Evolutionary conservation across 2,113 vertebrate species (phyloP), one percentile per base, ranked within the genome.

Genomic region (Glareola pratincola): DNA sequence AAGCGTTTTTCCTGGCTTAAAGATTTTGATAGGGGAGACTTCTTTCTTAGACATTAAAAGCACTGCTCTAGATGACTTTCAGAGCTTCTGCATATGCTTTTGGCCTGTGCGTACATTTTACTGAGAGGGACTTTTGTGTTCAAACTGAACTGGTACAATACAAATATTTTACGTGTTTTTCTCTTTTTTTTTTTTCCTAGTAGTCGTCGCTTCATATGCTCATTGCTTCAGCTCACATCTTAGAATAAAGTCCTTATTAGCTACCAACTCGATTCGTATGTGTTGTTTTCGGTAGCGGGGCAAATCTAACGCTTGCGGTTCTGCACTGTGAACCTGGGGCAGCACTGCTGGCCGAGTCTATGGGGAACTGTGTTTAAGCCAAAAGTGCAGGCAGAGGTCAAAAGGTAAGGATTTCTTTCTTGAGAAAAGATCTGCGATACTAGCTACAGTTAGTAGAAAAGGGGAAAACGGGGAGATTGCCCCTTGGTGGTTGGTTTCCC

Each of bases 201-300:
- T 88, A 78, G 34, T 87, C 4, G 16, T 92, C 96, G 91, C 92
- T 96, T 96, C 85, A 68, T 75, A 87, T 81, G 95, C 91, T 95
- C 79, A 84, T 68, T 83, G 91, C 92, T 96, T 97, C 93, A 88
- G 92, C 95, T 94, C 66, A 50, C 12, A 48, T 92, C 73, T 57
- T 87, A 95, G 92, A 96, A 97, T 97, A 96, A 97, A 97, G 62
- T 91, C 88, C 84, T 97, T 92, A 91, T 95, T 94, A 69, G n/a
- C 80, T 72, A 94, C 81, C 92, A 73, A 4, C 59, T 76, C 0
- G 2, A 57, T 91, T 90, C 2, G 29, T 78, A 87, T 59, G 95
- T 90, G 86, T 91, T 89, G 26, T 82, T 95, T 94, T 95, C 86
- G 20, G 92, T 82, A 72, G n/a, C 0, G 69, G 94, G 89, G 77